Evolutionary conservation across 1,140 invertebrate species (phyloP), one percentile per base, ranked within the genome.

Genomic region (Pteromalus puparum): DNA sequence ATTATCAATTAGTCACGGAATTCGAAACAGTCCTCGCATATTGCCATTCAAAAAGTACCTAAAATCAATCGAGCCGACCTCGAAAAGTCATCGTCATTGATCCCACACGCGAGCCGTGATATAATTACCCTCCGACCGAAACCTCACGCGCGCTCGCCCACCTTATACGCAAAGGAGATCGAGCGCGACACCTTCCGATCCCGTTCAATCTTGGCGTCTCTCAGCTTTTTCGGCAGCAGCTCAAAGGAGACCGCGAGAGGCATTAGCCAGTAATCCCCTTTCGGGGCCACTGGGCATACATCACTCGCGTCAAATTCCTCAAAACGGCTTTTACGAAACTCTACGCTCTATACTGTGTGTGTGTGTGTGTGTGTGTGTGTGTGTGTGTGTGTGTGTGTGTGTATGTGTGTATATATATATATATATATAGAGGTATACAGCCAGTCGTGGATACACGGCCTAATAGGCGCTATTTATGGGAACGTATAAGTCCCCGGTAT

Each of bases 401-500:
- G n/a, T n/a, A n/a, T n/a, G n/a, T n/a, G n/a, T n/a, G n/a, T n/a
- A n/a, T n/a, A n/a, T n/a, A n/a, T n/a, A n/a, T n/a, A n/a, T n/a
- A n/a, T n/a, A n/a, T n/a, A n/a, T n/a, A n/a, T n/a, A n/a, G n/a
- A n/a, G n/a, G n/a, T 46, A 46, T 15, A 21, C 18, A 53, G 48
- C 48, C 67, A 34, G 30, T 34, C 30, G 65, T n/a, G 1, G 65
- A n/a, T 28, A 15, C 7, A 21, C 77, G 26, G 46, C 21, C 61
- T 53, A 73, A 61, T 73, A n/a, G 79, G 12, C 21, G 70, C 6
- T 75, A 82, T 82, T 75, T 65, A 65, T 74, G 81, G 30, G 48
- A 75, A 42, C 68, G 48, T 81, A 67, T 67, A 81, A 81, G 68
- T 81, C 70, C 34, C 28, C 15, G n/a, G 46, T 48, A 74, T 74